Conservation (phyloP, 2,888 invertebrate genomes). For the Polymixis flavicincta region DNA sequence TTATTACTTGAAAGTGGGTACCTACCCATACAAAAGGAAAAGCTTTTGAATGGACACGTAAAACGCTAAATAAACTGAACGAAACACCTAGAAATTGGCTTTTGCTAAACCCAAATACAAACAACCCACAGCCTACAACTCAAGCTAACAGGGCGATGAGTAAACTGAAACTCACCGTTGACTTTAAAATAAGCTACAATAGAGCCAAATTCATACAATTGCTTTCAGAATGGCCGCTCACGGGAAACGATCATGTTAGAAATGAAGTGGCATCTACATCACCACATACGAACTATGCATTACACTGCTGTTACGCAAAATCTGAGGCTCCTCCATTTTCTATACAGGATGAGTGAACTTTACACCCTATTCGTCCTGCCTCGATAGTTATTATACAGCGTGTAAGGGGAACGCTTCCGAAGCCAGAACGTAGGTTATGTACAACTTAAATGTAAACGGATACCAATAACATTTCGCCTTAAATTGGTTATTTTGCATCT, state of each 20-base stretch:
- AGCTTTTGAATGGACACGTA: background rate
- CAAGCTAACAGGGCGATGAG: conserved; percentile 26
- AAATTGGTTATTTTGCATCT: too few relatives aligned
- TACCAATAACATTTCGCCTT: too few relatives aligned
- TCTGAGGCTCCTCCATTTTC: too few relatives aligned
- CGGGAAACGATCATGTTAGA: conserved; percentile 49
- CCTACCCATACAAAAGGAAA: background rate
- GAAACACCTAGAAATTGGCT: background rate
- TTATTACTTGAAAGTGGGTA: background rate
- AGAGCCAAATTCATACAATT: conserved; percentile 40
- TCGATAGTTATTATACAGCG: too few relatives aligned
- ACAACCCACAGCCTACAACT: background rate
- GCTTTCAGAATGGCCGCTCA: conserved; percentile 46
- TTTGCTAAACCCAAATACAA: background rate
- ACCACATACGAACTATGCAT: too few relatives aligned
- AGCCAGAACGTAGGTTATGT: too few relatives aligned
- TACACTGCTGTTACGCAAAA: too few relatives aligned
- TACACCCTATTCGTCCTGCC: too few relatives aligned
- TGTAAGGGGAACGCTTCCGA: too few relatives aligned
- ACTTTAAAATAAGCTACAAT: conserved; percentile 50
- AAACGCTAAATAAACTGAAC: background rate
- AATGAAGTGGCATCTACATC: too few relatives aligned
- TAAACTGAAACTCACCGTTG: conserved; percentile 40
- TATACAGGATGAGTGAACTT: too few relatives aligned
- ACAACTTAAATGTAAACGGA: too few relatives aligned